Evolutionary conservation across 2,888 invertebrate species (phyloP).

Genomic region (Plutella xylostella): DNA sequence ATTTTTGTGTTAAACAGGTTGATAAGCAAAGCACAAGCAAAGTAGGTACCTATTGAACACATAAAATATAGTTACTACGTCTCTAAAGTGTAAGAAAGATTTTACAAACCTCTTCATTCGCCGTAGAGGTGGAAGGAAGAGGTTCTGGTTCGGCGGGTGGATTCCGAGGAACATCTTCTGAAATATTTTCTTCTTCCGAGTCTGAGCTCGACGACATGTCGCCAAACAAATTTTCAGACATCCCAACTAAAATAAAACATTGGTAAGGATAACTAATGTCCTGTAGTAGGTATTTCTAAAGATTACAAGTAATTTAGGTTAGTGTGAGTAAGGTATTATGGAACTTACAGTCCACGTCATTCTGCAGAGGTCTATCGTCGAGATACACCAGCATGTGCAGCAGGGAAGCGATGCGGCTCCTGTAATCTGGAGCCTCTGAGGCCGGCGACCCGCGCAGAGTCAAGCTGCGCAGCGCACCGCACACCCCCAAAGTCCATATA

Average conservation of each 20-base stretch:
- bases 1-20: no score
- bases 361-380: constrained; percentile 43
- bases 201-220: constrained; percentile 27
- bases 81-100: background rate
- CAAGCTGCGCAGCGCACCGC: constrained; percentile 42
- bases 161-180: background rate
- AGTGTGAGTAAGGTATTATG: background rate
- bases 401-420: constrained; percentile 34
- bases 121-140: constrained; percentile 25
- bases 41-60: no score
- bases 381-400: constrained; percentile 47
- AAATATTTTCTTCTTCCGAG: constrained; percentile 19
- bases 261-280: no score
- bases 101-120: constrained; percentile 3
- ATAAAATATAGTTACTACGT: no score
- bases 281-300: no score
- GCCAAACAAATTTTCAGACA: background rate
- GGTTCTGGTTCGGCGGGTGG: constrained; percentile 24
- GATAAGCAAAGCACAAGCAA: background rate
- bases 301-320: no score
- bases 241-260: background rate
- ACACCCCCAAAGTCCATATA: constrained; percentile 54
- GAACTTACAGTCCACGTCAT: constrained; percentile 33
- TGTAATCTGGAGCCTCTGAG: constrained; percentile 35
- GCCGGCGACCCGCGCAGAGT: constrained; percentile 39